phyloP scores from a whole-genome alignment of 2,797 vertebrate species.

The Anomalospiza imberbis region DNA sequence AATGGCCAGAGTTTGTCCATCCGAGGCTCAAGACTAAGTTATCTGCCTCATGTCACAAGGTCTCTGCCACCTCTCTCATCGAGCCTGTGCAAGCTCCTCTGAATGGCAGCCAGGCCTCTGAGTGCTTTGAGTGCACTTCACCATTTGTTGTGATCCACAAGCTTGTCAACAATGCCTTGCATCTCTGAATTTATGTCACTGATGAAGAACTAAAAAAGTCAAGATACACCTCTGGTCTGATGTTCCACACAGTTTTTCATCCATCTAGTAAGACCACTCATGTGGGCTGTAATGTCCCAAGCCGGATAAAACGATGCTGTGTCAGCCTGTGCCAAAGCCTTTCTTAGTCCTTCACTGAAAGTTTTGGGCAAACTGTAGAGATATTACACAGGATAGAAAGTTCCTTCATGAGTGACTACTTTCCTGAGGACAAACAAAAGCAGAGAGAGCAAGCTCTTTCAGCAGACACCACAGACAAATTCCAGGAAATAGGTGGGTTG shows the following conservation, averaged over 20 bases:
- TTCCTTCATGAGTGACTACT: neutral
- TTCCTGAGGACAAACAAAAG: neutral
- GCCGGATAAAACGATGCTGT: neutral
- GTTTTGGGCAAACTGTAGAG: neutral
- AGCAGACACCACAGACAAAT: neutral
- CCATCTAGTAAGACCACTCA: neutral
- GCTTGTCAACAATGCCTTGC: neutral
- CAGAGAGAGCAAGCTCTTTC: neutral
- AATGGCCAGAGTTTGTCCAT: rapidly evolving
- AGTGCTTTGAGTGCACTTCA: neutral
- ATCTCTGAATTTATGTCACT: neutral
- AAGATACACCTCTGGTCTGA: neutral
- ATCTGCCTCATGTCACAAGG: neutral
- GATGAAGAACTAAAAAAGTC: neutral
- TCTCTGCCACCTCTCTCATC: neutral
- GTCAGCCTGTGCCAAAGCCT: neutral
- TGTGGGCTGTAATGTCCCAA: neutral
- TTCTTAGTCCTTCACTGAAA: neutral
- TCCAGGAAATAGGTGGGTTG: neutral
- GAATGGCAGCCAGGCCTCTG: neutral
- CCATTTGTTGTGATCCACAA: neutral
- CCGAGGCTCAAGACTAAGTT: neutral
- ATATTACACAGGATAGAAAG: neutral
- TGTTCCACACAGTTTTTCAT: neutral
- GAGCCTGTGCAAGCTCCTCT: neutral